These are phyloP conservation scores for Mesitornis unicolor DNA, from an alignment of 2,113 vertebrate genomes.

Conservation along the genomic window DNA sequence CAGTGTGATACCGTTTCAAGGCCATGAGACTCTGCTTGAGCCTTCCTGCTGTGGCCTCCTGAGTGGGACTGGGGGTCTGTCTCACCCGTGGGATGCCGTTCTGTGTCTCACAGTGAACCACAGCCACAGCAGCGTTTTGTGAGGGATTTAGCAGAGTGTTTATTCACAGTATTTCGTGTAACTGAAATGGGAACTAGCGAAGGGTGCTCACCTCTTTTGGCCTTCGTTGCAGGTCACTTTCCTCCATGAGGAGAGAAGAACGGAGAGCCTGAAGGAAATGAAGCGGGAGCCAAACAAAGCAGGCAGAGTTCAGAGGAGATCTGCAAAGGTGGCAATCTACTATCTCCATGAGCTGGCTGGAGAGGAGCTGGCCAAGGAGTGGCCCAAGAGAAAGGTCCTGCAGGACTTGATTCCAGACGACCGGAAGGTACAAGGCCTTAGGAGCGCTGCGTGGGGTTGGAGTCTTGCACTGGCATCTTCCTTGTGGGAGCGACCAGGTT, in stretches of 20 bases:
- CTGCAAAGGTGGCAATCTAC: conserved; percentile 90
- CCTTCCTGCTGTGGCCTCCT: background rate
- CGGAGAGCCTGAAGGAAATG: conserved; percentile 74
- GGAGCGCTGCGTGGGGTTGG: background rate
- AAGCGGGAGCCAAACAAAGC: conserved; percentile 68
- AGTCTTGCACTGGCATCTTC: no score
- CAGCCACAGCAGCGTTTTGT: background rate
- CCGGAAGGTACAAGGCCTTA: conserved; percentile 72
- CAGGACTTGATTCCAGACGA: conserved; percentile 93
- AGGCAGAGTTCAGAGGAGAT: conserved; percentile 85
- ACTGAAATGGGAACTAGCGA: background rate
- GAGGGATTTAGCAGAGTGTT: background rate
- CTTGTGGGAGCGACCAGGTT: background rate
- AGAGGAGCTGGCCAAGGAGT: conserved; percentile 89
- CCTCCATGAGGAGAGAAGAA: conserved; percentile 69
- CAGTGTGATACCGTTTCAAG: background rate
- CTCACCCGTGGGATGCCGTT: background rate
- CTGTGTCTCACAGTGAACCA: background rate
- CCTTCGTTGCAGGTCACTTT: conserved; percentile 66
- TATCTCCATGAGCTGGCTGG: conserved; percentile 90
- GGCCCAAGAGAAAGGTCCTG: conserved; percentile 93
- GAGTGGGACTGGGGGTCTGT: background rate
- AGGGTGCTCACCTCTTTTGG: background rate
- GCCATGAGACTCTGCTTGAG: background rate
- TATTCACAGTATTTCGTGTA: background rate